Conservation (phyloP, 2,888 invertebrate species). For the Mycalesis mineus region DNA sequence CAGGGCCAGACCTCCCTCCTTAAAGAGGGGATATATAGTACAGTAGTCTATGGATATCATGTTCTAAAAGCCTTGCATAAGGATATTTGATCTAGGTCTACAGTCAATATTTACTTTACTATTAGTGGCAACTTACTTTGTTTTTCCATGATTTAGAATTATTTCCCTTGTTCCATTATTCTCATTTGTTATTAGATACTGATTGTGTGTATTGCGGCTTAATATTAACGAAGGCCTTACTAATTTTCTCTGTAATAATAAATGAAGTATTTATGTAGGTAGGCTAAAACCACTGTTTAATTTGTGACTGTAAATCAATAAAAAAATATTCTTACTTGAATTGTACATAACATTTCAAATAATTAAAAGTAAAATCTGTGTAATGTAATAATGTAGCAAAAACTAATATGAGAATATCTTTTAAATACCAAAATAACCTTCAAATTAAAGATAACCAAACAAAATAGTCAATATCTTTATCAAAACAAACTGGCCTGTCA, state of each 20-base stretch:
- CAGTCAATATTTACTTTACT: too few relatives aligned
- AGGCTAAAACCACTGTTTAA: background rate
- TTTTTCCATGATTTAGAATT: constrained; percentile 77
- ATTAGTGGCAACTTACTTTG: constrained; percentile 75
- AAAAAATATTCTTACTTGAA: constrained; percentile 10
- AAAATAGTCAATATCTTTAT: too few relatives aligned
- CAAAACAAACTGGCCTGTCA: background rate
- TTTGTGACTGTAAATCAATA: background rate
- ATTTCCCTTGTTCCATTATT: constrained; percentile 76
- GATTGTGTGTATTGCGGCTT: constrained; percentile 45
- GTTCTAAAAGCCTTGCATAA: too few relatives aligned
- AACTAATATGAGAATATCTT: too few relatives aligned
- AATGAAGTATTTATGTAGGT: background rate
- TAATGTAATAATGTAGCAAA: too few relatives aligned
- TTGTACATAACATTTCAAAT: constrained; percentile 15
- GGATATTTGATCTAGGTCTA: too few relatives aligned
- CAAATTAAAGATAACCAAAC: too few relatives aligned
- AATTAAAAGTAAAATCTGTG: too few relatives aligned
- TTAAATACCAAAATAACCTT: background rate
- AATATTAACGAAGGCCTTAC: constrained; percentile 36
- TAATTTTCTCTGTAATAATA: constrained; percentile 40
- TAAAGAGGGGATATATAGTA: too few relatives aligned
- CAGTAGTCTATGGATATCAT: too few relatives aligned
- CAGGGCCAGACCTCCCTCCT: too few relatives aligned
- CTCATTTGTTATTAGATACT: constrained; percentile 57